These are phyloP conservation scores for Agonum fuliginosum DNA, from an alignment of 2,888 invertebrate genomes.

Conservation along the genomic window DNA sequence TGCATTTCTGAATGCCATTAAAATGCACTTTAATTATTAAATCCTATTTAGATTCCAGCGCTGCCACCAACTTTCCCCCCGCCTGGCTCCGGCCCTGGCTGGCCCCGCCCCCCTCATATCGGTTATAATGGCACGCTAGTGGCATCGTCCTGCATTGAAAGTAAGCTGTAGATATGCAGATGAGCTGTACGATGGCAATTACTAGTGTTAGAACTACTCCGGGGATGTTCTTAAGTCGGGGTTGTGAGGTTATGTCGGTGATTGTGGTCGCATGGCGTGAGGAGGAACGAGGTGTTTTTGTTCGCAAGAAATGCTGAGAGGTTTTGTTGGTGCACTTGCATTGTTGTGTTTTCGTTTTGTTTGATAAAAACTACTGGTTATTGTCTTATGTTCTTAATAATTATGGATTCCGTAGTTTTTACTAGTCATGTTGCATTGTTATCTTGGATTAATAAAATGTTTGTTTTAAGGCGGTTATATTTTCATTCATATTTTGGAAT, in stretches of 20 bases:
- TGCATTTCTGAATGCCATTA: conserved; percentile 53
- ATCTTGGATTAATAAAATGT: too few species aligned
- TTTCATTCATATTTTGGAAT: too few species aligned
- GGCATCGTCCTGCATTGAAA: conserved; percentile 27
- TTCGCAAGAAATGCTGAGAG: too few species aligned
- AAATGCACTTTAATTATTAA: conserved; percentile 58
- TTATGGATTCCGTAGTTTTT: too few species aligned
- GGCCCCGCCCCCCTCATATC: background rate
- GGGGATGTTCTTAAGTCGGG: background rate
- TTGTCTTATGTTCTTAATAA: too few species aligned
- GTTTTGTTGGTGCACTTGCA: too few species aligned
- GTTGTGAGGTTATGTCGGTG: background rate
- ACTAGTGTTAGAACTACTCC: background rate
- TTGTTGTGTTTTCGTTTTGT: too few species aligned
- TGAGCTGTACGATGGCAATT: conserved; percentile 10
- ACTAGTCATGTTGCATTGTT: too few species aligned
- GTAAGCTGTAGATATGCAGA: conserved; percentile 41
- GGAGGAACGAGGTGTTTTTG: background rate
- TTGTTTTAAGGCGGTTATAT: too few species aligned
- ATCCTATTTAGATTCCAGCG: conserved; percentile 54
- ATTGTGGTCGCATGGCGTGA: background rate
- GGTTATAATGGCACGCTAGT: conserved; percentile 33
- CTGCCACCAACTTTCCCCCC: conserved; percentile 3
- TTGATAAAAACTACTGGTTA: too few species aligned
- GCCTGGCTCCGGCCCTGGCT: background rate